A percentile compares a stretch with the other conserved stretches of the same genome.
Evolutionary conservation across 2,797 vertebrate genomes (phyloP).

Genomic region (Amazona ochrocephala): DNA sequence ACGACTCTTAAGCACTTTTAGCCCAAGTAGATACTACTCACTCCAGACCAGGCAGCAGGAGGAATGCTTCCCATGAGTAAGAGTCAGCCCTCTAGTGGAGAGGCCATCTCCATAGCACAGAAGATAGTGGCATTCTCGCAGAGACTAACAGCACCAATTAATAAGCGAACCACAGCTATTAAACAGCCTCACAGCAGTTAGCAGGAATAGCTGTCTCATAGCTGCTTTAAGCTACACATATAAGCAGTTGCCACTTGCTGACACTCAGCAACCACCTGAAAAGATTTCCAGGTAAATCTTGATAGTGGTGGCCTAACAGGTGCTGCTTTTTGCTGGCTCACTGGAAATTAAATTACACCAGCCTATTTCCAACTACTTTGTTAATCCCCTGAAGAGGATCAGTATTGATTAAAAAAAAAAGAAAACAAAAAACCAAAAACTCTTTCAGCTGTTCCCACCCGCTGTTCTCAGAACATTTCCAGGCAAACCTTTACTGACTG

Average conservation of each 20-base stretch:
- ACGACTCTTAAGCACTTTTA: background rate
- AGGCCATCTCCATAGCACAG: background rate
- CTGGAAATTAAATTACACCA: background rate
- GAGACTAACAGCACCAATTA: background rate
- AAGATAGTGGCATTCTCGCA: background rate
- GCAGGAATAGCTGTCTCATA: background rate
- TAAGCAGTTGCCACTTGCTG: background rate
- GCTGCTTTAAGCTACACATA: background rate
- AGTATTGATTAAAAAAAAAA: background rate
- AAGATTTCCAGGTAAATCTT: slow-evolving; percentile 10
- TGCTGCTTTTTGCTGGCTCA: background rate
- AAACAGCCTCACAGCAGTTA: background rate
- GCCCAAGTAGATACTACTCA: background rate
- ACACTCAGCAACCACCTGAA: background rate
- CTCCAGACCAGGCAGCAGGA: background rate
- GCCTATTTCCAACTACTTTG: background rate
- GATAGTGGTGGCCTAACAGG: background rate
- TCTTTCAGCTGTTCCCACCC: background rate
- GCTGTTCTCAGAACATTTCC: background rate
- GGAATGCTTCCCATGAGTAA: fast-evolving
- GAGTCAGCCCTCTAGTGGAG: slow-evolving; percentile 44
- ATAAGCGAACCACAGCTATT: background rate
- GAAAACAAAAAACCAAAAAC: background rate
- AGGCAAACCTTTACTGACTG: slow-evolving; percentile 35
- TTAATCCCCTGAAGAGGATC: slow-evolving; percentile 12